These are phyloP conservation scores for Notarius lentiginosus DNA, from an alignment of 2,113 vertebrate genomes.

Conservation along the genomic window DNA sequence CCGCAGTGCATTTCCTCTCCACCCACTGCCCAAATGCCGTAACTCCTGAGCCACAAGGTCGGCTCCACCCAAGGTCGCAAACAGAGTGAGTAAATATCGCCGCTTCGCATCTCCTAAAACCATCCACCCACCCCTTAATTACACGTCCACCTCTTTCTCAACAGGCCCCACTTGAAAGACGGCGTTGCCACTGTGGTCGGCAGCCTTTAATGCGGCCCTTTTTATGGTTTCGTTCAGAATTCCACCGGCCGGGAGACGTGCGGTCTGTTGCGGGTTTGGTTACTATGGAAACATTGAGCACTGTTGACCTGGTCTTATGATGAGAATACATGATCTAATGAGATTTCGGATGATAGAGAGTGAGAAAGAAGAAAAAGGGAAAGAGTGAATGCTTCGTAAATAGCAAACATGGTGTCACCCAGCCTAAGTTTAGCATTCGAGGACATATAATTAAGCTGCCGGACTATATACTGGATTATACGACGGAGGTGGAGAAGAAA, in stretches of 20 bases:
- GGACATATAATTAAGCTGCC: slow-evolving; percentile 2
- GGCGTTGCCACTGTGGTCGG: slow-evolving; percentile 25
- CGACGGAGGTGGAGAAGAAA: not conserved
- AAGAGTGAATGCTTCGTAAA: not conserved
- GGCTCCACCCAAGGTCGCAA: slow-evolving; percentile 52
- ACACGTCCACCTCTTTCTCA: slow-evolving; percentile 53
- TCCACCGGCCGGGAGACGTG: slow-evolving; percentile 36
- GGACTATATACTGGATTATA: not conserved
- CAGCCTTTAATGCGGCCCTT: slow-evolving; percentile 45
- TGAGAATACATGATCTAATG: not conserved
- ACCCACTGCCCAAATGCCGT: slow-evolving; percentile 39
- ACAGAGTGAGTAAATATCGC: slow-evolving; percentile 50
- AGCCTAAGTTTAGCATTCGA: not conserved
- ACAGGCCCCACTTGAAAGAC: slow-evolving; percentile 49
- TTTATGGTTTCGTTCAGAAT: slow-evolving; percentile 47
- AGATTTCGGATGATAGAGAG: not conserved
- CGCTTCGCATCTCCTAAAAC: slow-evolving; percentile 46
- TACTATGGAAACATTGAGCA: slow-evolving; percentile 42
- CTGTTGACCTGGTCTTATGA: slow-evolving; percentile 49
- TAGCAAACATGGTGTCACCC: not conserved
- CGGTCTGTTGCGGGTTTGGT: slow-evolving; percentile 38
- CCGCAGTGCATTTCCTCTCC: slow-evolving; percentile 41
- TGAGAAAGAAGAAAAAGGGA: not conserved
- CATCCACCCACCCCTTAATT: slow-evolving; percentile 53
- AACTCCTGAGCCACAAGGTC: slow-evolving; percentile 39